Conservation (phyloP, 2,113 vertebrate species). For the Paratilapia polleni region DNA sequence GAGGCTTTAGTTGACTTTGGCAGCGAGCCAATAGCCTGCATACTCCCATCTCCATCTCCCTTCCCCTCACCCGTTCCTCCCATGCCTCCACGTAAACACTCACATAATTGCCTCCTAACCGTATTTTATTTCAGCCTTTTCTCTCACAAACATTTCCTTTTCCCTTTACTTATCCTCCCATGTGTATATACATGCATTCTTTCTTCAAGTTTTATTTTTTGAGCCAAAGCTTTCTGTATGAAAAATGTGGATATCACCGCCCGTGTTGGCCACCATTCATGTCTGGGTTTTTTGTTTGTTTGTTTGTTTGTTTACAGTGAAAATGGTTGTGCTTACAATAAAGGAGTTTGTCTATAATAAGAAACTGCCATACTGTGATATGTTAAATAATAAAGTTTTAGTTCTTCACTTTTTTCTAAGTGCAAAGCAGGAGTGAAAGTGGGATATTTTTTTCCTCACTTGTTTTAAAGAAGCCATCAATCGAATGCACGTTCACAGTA, state of each 20-base stretch:
- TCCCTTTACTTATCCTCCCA: background rate
- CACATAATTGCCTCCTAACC: background rate
- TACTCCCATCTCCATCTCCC: background rate
- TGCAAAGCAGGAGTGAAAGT: background rate
- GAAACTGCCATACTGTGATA: rapidly evolving
- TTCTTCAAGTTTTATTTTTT: background rate
- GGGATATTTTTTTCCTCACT: background rate
- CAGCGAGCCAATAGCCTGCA: rapidly evolving
- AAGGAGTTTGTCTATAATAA: constrained; percentile 25
- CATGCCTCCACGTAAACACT: background rate
- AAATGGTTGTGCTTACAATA: constrained; percentile 15
- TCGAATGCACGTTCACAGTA: background rate
- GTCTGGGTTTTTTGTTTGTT: no score
- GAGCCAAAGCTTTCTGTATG: constrained; percentile 7
- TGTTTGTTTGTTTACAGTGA: constrained; percentile 2
- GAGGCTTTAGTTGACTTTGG: constrained; percentile 45
- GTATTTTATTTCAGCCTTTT: constrained; percentile 21
- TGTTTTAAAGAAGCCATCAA: background rate
- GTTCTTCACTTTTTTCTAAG: background rate
- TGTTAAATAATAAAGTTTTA: background rate
- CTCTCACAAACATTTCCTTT: constrained; percentile 33
- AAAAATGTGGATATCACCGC: constrained; percentile 8
- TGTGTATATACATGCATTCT: constrained; percentile 34
- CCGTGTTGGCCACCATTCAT: background rate
- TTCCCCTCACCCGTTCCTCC: constrained; percentile 18